Evolutionary conservation across 2,888 invertebrate species (phyloP).

Genomic region (Calliphora vomitoria): DNA sequence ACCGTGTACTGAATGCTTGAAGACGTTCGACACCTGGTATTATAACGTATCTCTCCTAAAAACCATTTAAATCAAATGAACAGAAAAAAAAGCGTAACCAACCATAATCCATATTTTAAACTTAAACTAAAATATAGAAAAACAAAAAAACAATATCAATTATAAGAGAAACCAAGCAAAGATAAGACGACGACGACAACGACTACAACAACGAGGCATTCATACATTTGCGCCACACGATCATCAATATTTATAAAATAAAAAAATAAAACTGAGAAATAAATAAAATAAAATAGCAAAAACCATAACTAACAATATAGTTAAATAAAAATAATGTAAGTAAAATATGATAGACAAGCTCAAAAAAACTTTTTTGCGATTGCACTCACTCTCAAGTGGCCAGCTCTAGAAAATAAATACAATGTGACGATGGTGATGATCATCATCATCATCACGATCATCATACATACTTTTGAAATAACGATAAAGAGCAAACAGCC

Average conservation of each 20-base stretch:
- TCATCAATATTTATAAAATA: conserved; percentile 64
- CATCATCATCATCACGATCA: conserved; percentile 23
- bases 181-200: conserved; percentile 61
- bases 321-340: conserved; percentile 6
- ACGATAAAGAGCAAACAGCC: conserved; percentile 26
- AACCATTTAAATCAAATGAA: conserved; percentile 53
- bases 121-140: conserved; percentile 50
- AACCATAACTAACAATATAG: conserved; percentile 31
- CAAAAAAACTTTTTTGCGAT: conserved; percentile 39
- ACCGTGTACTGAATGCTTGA: conserved; percentile 83
- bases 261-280: conserved; percentile 54
- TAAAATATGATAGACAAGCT: conserved; percentile 52
- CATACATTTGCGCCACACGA: conserved; percentile 70
- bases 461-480: neutral
- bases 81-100: conserved; percentile 58
- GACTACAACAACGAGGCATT: conserved; percentile 17
- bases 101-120: conserved; percentile 72
- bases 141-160: conserved; percentile 41
- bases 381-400: conserved; percentile 59
- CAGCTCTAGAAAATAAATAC: conserved; percentile 11
- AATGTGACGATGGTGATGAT: conserved; percentile 23
- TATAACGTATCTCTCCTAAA: conserved; percentile 78
- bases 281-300: conserved; percentile 18
- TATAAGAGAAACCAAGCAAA: conserved; percentile 65
- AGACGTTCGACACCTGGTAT: conserved; percentile 83